Conservation (phyloP, 2,113 vertebrate genomes). For the Cynopterus brachyotis region DNA sequence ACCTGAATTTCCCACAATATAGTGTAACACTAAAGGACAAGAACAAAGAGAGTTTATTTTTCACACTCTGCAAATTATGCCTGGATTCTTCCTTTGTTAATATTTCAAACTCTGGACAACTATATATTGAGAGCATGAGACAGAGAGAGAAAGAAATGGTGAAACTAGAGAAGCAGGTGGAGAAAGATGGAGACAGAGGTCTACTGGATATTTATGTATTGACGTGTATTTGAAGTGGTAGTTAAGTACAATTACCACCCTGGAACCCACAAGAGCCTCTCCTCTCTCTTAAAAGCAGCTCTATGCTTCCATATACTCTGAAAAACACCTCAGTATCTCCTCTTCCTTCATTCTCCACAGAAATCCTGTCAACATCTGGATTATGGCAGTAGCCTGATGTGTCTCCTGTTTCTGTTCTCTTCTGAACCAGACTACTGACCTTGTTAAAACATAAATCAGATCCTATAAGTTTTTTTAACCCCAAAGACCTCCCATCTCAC, state of each 20-base stretch:
- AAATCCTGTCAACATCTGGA: not conserved
- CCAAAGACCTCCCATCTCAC: not conserved
- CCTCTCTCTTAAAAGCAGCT: not conserved
- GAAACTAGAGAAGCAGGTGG: not conserved
- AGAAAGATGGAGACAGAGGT: not conserved
- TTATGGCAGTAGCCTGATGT: not conserved
- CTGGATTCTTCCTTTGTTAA: not conserved
- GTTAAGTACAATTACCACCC: not conserved
- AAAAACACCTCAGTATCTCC: not conserved
- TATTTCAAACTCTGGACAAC: not conserved
- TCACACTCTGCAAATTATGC: not conserved
- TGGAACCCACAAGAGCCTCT: fast-evolving
- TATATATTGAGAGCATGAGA: not conserved
- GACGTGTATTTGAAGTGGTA: not conserved
- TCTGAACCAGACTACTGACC: not conserved
- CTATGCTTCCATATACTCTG: not conserved
- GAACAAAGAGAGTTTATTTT: not conserved
- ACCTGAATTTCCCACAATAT: not conserved
- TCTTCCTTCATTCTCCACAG: not conserved
- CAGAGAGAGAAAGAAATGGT: not conserved
- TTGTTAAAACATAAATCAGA: not conserved
- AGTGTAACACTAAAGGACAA: not conserved
- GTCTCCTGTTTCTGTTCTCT: not conserved
- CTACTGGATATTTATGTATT: not conserved
- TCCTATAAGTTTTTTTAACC: not conserved